These are phyloP conservation scores for Eretmochelys imbricata DNA, from an alignment of 2,113 vertebrate genomes.

Conservation along the genomic window DNA sequence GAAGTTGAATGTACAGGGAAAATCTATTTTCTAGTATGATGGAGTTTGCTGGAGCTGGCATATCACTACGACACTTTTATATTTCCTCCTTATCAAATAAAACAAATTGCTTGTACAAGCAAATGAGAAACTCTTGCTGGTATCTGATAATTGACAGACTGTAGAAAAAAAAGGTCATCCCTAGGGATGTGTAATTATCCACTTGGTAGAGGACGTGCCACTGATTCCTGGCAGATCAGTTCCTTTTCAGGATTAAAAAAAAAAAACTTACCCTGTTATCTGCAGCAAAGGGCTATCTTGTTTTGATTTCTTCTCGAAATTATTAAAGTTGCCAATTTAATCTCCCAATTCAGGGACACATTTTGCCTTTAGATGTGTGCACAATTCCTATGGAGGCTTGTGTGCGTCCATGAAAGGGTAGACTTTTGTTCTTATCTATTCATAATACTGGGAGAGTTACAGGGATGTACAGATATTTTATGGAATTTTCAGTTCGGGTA, in stretches of 20 bases:
- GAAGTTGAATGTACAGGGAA: background rate
- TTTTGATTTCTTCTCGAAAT: background rate
- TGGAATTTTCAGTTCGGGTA: background rate
- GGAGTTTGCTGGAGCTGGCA: background rate
- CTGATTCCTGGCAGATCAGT: background rate
- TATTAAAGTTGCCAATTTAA: background rate
- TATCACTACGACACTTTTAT: background rate
- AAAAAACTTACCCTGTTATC: background rate
- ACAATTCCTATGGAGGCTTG: background rate
- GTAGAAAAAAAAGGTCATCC: background rate
- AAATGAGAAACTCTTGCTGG: background rate
- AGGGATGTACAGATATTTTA: background rate
- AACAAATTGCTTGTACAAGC: background rate
- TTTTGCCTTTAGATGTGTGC: background rate
- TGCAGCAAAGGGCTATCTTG: background rate
- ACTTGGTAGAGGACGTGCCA: background rate
- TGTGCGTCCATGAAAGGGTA: background rate
- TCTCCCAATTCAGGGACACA: background rate
- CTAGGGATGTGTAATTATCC: background rate
- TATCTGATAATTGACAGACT: background rate
- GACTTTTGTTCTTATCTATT: background rate
- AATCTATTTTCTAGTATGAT: background rate
- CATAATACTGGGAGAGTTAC: background rate
- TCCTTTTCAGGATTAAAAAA: background rate
- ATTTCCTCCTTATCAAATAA: background rate